Evolutionary conservation across 2,113 vertebrate genomes (phyloP).

Genomic region (Diadophis punctatus): DNA sequence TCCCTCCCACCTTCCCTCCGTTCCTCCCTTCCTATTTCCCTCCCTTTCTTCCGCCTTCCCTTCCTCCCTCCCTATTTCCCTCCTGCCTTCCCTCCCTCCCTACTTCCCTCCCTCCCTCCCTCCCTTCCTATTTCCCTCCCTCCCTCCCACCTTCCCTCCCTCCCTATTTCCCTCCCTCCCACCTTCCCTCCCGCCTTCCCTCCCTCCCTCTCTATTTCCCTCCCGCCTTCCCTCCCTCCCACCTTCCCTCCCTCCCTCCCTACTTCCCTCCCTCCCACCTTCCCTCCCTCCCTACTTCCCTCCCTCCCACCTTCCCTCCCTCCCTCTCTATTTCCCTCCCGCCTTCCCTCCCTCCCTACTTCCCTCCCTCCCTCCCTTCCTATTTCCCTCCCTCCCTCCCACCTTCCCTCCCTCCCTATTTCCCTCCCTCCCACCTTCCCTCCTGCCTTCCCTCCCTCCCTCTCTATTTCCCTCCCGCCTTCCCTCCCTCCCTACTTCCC

Average conservation of each 20-base stretch:
- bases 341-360: rapidly evolving
- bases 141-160: background rate
- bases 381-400: too few relatives aligned
- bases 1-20: background rate
- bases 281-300: rapidly evolving
- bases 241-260: too few relatives aligned
- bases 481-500: background rate
- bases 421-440: background rate
- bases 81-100: too few relatives aligned
- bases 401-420: rapidly evolving
- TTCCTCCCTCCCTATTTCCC: too few relatives aligned
- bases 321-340: too few relatives aligned
- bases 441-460: too few relatives aligned
- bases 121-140: background rate
- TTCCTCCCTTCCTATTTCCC: too few relatives aligned
- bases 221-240: rapidly evolving
- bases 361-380: background rate
- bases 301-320: too few relatives aligned
- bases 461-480: too few relatives aligned
- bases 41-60: background rate
- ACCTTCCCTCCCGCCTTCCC: too few relatives aligned
- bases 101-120: background rate
- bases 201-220: too few relatives aligned
- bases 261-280: background rate
- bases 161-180: too few relatives aligned